phyloP scores from a whole-genome alignment of 2,113 vertebrate species.

The Grammomys dolichurus region DNA sequence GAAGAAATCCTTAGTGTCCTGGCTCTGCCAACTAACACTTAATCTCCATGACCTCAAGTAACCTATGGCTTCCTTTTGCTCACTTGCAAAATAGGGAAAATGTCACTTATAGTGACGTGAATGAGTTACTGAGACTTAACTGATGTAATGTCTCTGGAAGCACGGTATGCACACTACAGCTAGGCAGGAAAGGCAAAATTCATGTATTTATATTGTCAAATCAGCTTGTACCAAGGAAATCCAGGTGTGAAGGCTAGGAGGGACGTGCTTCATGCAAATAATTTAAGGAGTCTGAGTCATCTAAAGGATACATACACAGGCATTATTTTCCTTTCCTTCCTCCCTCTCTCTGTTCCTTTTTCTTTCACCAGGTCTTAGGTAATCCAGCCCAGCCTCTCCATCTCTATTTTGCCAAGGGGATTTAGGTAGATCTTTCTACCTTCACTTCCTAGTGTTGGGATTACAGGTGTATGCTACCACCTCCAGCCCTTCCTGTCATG shows the following conservation, averaged over 20 bases:
- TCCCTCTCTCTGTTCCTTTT: neutral
- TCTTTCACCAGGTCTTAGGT: neutral
- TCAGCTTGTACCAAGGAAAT: constrained; percentile 19
- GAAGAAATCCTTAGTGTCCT: constrained; percentile 21
- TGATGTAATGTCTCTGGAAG: constrained; percentile 32
- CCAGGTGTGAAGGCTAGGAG: constrained; percentile 25
- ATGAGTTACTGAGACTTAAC: constrained; percentile 32
- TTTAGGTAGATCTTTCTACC: neutral
- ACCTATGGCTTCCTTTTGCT: constrained; percentile 41
- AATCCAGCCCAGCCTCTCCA: neutral
- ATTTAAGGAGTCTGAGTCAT: constrained; percentile 49
- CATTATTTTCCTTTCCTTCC: neutral
- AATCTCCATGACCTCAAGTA: constrained; percentile 44
- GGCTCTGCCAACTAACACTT: constrained; percentile 32
- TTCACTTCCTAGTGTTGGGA: neutral
- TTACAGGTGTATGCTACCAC: neutral
- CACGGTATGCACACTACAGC: neutral
- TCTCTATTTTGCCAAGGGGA: neutral
- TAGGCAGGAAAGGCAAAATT: constrained; percentile 33
- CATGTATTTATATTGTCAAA: neutral
- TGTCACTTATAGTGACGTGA: constrained; percentile 51
- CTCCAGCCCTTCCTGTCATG: neutral
- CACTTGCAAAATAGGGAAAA: constrained; percentile 67
- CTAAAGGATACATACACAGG: neutral
- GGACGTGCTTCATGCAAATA: constrained; percentile 25